Evolutionary conservation across 1,140 invertebrate species (phyloP).

Genomic region (Venturia canescens): DNA sequence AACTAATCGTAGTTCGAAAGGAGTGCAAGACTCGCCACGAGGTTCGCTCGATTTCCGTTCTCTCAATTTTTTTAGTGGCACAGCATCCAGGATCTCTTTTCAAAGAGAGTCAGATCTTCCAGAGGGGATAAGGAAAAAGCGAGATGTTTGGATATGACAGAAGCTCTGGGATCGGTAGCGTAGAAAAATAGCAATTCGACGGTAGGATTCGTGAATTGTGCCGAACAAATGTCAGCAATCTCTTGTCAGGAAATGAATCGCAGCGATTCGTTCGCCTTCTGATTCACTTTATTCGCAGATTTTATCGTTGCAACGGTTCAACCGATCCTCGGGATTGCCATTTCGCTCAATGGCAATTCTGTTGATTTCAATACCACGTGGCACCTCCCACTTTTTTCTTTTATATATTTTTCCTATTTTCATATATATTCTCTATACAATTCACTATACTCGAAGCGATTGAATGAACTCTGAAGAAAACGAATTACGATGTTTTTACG

Average conservation of each 20-base stretch:
- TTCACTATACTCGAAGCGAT: neutral
- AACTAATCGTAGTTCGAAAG: neutral
- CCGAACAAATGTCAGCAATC: slow-evolving; percentile 45
- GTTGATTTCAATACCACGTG: slow-evolving; percentile 41
- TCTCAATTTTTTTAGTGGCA: slow-evolving; percentile 16
- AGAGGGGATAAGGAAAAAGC: slow-evolving; percentile 28
- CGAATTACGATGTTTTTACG: neutral
- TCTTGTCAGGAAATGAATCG: slow-evolving; percentile 45
- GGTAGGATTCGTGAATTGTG: slow-evolving; percentile 42
- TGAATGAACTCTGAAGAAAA: neutral
- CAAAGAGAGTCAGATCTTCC: slow-evolving; percentile 17
- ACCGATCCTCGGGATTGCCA: slow-evolving; percentile 11
- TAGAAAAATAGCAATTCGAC: slow-evolving; percentile 42
- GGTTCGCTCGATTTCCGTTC: neutral
- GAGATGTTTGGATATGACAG: slow-evolving; percentile 32
- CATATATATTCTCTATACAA: neutral
- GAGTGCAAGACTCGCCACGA: neutral
- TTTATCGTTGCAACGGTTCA: slow-evolving; percentile 34
- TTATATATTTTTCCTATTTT: neutral
- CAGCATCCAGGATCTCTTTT: neutral
- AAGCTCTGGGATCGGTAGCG: neutral
- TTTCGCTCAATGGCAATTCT: slow-evolving; percentile 37
- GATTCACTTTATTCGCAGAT: slow-evolving; percentile 41
- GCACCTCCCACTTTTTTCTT: neutral
- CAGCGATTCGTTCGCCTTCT: slow-evolving; percentile 38